These are phyloP conservation scores for Rhinella marina DNA, from an alignment of 2,797 vertebrate genomes.

Conservation along the genomic window DNA sequence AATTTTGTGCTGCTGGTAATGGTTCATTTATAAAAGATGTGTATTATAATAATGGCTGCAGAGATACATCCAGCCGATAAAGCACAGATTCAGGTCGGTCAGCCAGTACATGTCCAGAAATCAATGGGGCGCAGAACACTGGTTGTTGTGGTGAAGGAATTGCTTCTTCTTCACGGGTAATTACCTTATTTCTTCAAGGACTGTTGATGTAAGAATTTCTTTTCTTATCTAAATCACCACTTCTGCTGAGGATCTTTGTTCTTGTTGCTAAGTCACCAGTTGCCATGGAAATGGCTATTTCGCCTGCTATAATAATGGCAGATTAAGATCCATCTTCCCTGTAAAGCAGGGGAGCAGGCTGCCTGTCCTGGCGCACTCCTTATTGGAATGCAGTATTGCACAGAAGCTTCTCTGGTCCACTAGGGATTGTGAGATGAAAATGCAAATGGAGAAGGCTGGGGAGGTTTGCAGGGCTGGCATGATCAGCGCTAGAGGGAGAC, in stretches of 20 bases:
- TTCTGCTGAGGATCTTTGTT: slow-evolving; percentile 46
- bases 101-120: neutral
- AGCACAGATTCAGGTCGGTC: neutral
- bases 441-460: neutral
- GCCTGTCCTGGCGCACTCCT: slow-evolving; percentile 23
- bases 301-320: slow-evolving; percentile 18
- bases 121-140: neutral
- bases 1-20: neutral
- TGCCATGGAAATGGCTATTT: slow-evolving; percentile 51
- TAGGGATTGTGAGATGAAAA: slow-evolving; percentile 28
- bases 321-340: slow-evolving; percentile 31
- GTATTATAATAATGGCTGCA: neutral
- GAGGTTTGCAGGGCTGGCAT: neutral
- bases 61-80: neutral
- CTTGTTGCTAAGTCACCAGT: slow-evolving; percentile 60
- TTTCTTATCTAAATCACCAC: slow-evolving; percentile 42
- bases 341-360: slow-evolving; percentile 14
- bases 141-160: slow-evolving; percentile 13
- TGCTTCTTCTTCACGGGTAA: neutral
- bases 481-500: slow-evolving; percentile 54
- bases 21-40: neutral
- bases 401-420: slow-evolving; percentile 16
- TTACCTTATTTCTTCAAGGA: slow-evolving; percentile 43
- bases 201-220: slow-evolving; percentile 40
- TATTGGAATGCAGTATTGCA: slow-evolving; percentile 28